Evolutionary conservation across 2,797 vertebrate species (phyloP), one percentile per base, ranked within the genome.

Genomic region (Eulemur rubriventer): DNA sequence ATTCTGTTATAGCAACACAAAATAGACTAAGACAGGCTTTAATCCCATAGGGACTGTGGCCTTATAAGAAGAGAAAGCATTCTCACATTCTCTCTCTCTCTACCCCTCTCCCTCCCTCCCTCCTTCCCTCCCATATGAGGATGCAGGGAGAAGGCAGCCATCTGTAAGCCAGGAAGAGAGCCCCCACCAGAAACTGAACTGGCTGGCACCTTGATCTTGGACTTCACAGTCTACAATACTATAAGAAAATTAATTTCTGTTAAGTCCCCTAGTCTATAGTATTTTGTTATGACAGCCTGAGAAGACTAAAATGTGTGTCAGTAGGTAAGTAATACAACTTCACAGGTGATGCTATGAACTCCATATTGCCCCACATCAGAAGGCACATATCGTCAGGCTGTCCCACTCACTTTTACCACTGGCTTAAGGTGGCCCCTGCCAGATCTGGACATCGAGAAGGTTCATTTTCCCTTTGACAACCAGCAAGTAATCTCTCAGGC

Each of bases 361-460:
- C 18, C 41, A 18, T 48, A 38, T 78, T 88, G 55, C 41, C 48
- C 46, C 57, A 59, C 69, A 82, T 52, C 83, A 67, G 76, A 90
- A 80, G 43, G 35, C 20, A 67, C 7, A 33, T 7, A 65, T 67
- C 11, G 11, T 73, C 73, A 41, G 70, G 46, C n/a, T 50, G 26
- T 75, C 30, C 75, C 73, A 61, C 84, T 93, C 46, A 89, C 76
- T 72, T 72, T 95, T n/a, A 78, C 91, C 35, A 41, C 69, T 61
- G 89, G 61, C 52, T 84, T 55, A 93, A 96, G 38, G 72, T 76
- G 91, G 41, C 48, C 50, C 6, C 70, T 84, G 61, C 35, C 85
- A 46, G 48, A 52, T 24, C 30, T 22, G 4, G 50, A n/a, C 59
- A 24, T 55, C 84, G 59, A 80, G 91, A 67, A 88, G n/a, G 6